Conservation (phyloP, 2,888 invertebrate genomes). For the Parnassius mnemosyne region DNA sequence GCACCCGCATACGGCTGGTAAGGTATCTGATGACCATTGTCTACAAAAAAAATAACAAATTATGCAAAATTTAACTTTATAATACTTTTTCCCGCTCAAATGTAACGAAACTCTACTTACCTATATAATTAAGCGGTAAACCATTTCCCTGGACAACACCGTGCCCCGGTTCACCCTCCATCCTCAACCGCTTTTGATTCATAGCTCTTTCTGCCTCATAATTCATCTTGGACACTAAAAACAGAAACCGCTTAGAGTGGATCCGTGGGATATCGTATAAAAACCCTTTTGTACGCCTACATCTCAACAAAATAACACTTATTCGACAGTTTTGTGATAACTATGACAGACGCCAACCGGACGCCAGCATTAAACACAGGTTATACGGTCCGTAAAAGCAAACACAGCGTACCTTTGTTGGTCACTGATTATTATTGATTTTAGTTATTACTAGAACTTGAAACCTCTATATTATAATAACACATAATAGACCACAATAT, state of each 20-base stretch:
- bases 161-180: constrained; percentile 78
- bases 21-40: constrained; percentile 77
- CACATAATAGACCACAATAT: constrained; percentile 73
- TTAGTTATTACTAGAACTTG: constrained; percentile 75
- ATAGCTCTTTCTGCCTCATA: constrained; percentile 78
- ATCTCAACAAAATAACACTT: constrained; percentile 48
- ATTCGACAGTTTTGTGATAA: constrained; percentile 58
- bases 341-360: constrained; percentile 80
- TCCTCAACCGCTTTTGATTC: constrained; percentile 78
- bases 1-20: constrained; percentile 76
- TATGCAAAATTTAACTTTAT: neutral
- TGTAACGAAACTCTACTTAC: constrained; percentile 44
- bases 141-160: constrained; percentile 78
- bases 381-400: constrained; percentile 73
- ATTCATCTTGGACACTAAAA: constrained; percentile 78
- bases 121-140: constrained; percentile 77
- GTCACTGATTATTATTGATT: constrained; percentile 80
- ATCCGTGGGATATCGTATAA: constrained; percentile 40
- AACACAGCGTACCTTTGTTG: constrained; percentile 82
- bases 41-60: constrained; percentile 50
- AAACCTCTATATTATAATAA: constrained; percentile 63
- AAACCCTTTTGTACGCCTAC: constrained; percentile 47
- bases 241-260: constrained; percentile 53
- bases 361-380: constrained; percentile 79
- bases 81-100: constrained; percentile 38